Conservation (phyloP, 2,113 vertebrate species). For the Gavia stellata region DNA sequence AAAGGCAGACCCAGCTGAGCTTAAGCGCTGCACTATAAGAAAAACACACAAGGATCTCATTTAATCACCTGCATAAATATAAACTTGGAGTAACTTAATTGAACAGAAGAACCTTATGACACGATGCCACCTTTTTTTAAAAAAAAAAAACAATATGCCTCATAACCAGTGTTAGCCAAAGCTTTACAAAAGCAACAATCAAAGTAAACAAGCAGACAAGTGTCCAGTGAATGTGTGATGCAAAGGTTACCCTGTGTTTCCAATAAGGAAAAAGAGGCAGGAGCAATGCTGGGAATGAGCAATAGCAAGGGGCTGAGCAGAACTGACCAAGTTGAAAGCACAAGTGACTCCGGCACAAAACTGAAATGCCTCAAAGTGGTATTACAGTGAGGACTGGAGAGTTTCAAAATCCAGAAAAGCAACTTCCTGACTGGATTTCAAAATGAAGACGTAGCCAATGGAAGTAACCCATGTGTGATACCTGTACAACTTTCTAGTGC, state of each 20-base stretch:
- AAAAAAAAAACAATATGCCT: background rate
- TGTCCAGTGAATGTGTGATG: background rate
- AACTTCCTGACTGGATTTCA: background rate
- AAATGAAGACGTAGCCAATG: background rate
- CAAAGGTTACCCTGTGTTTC: background rate
- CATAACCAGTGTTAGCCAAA: background rate
- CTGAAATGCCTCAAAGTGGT: background rate
- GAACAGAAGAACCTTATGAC: background rate
- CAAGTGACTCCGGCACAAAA: background rate
- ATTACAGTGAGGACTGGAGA: background rate
- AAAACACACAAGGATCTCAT: background rate
- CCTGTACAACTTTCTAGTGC: background rate
- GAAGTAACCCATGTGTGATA: background rate
- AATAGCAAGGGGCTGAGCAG: background rate
- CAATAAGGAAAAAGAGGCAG: background rate
- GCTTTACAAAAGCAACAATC: background rate
- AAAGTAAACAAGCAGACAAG: background rate
- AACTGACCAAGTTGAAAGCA: background rate
- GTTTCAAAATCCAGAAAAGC: background rate
- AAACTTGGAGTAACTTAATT: background rate
- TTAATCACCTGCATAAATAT: background rate
- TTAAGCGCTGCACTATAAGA: background rate
- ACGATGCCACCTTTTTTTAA: background rate
- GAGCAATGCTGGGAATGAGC: background rate
- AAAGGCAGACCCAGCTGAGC: background rate